phyloP scores from a whole-genome alignment of 2,888 invertebrate genomes.

The Aspidiotus destructor region DNA sequence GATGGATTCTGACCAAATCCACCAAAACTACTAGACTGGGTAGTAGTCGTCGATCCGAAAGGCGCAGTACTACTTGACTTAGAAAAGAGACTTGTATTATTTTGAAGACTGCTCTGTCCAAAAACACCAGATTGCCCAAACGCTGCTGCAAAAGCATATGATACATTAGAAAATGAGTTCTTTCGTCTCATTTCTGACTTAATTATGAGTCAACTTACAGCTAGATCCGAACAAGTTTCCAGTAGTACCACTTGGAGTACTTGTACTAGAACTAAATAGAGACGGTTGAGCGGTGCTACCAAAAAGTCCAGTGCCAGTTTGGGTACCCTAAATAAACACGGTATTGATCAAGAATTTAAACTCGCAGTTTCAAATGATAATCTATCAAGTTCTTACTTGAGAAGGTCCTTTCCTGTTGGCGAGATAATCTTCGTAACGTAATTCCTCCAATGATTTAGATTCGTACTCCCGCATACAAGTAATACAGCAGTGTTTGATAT shows the following conservation, averaged over 20 bases:
- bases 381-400: slow-evolving; percentile 39
- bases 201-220: neutral
- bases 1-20: slow-evolving; percentile 42
- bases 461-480: slow-evolving; percentile 99
- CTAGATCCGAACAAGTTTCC: slow-evolving; percentile 29
- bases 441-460: slow-evolving; percentile 83
- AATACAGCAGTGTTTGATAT: slow-evolving; percentile 90
- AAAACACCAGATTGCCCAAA: slow-evolving; percentile 37
- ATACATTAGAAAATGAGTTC: neutral
- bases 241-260: slow-evolving; percentile 40
- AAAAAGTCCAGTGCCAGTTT: slow-evolving; percentile 45
- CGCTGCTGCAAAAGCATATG: slow-evolving; percentile 29
- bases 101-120: slow-evolving; percentile 38
- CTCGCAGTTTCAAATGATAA: neutral
- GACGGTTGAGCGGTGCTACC: slow-evolving; percentile 51
- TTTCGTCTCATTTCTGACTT: neutral
- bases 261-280: slow-evolving; percentile 44
- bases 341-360: neutral
- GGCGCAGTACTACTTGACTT: slow-evolving; percentile 45
- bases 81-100: slow-evolving; percentile 11
- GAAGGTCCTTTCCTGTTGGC: slow-evolving; percentile 74
- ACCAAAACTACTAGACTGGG: slow-evolving; percentile 44
- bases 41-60: slow-evolving; percentile 43
- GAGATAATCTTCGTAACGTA: slow-evolving; percentile 85
- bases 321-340: slow-evolving; percentile 36